Evolutionary conservation across 2,797 vertebrate genomes (phyloP).

Genomic region (Myripristis jacobus): DNA sequence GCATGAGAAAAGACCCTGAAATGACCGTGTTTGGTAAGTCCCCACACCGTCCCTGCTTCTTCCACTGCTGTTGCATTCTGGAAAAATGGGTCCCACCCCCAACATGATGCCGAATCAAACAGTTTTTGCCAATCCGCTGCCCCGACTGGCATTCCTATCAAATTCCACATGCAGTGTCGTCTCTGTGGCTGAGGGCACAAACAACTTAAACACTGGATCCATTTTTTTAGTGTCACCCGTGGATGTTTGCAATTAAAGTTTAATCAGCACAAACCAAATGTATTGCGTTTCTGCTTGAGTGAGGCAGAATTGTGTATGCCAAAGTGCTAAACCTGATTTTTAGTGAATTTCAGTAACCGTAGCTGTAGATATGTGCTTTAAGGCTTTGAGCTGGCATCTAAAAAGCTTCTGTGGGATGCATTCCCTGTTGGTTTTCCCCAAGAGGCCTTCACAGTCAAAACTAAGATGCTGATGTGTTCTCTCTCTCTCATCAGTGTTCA

Average conservation of each 20-base stretch:
- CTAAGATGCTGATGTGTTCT: constrained; percentile 65
- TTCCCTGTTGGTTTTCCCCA: constrained; percentile 50
- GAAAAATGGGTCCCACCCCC: constrained; percentile 6
- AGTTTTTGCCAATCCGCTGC: neutral
- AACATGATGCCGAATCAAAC: neutral
- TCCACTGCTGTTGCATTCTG: constrained; percentile 21
- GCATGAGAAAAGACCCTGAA: constrained; percentile 94
- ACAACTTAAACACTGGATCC: neutral
- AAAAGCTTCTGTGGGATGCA: constrained; percentile 56
- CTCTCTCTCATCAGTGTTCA: constrained; percentile 89
- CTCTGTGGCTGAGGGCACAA: neutral
- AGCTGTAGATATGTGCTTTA: constrained; percentile 57
- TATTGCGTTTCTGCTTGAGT: constrained; percentile 20
- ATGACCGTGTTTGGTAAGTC: constrained; percentile 94
- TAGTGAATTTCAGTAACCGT: constrained; percentile 50
- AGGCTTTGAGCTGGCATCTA: constrained; percentile 57
- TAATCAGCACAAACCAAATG: neutral
- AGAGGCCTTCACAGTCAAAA: constrained; percentile 60
- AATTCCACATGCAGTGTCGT: neutral
- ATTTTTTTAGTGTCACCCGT: neutral
- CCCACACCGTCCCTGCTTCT: neutral
- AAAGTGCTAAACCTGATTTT: constrained; percentile 22
- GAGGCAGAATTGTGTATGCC: neutral
- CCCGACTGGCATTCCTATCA: neutral
- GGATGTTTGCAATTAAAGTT: constrained; percentile 14